Evolutionary conservation across 2,797 vertebrate genomes (phyloP).

Genomic region (Melopsittacus undulatus): DNA sequence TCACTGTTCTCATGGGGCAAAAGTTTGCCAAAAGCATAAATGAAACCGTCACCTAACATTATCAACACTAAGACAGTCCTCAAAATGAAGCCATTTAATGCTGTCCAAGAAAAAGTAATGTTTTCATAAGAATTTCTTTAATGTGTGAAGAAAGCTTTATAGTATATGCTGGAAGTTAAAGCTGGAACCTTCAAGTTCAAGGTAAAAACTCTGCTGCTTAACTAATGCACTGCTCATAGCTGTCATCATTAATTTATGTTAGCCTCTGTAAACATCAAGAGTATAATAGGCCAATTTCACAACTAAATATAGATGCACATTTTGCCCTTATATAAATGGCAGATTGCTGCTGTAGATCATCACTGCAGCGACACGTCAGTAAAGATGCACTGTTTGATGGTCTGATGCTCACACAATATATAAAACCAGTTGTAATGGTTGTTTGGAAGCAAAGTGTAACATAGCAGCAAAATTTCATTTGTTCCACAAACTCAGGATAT

Average conservation of each 20-base stretch:
- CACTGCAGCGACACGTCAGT: slow-evolving; percentile 78
- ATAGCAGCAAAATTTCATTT: slow-evolving; percentile 90
- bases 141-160: slow-evolving; percentile 56
- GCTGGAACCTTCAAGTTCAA: slow-evolving; percentile 81
- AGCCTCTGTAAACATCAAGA: slow-evolving; percentile 87
- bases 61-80: neutral
- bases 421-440: slow-evolving; percentile 89
- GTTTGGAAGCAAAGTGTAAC: slow-evolving; percentile 88
- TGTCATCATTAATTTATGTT: slow-evolving; percentile 90
- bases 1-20: neutral
- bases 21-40: slow-evolving; percentile 43
- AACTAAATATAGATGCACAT: slow-evolving; percentile 88
- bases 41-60: slow-evolving; percentile 23
- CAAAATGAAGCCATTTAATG: slow-evolving; percentile 44
- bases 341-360: slow-evolving; percentile 89
- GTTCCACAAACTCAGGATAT: slow-evolving; percentile 91
- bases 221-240: slow-evolving; percentile 83
- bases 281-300: slow-evolving; percentile 90
- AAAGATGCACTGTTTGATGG: slow-evolving; percentile 87
- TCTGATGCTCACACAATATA: slow-evolving; percentile 89
- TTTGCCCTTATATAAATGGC: slow-evolving; percentile 87
- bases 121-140: slow-evolving; percentile 63
- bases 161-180: slow-evolving; percentile 70
- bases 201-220: slow-evolving; percentile 82
- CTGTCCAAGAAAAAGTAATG: slow-evolving; percentile 33